Evolutionary conservation across 2,888 invertebrate species (phyloP), one percentile per base, ranked within the genome.

Genomic region (Mythimna lalbum): DNA sequence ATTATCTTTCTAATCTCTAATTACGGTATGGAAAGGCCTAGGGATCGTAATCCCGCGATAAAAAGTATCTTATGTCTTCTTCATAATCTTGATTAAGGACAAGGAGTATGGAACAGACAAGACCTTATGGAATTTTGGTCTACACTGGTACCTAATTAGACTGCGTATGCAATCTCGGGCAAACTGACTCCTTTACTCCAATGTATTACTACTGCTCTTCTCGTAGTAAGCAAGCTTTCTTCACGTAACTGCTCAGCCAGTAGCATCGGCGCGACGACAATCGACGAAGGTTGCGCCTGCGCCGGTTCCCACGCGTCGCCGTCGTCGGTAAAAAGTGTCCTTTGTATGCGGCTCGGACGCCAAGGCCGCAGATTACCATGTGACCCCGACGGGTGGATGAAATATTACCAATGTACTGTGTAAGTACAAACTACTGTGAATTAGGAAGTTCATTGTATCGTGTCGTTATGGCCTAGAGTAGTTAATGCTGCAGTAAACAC

Each of bases 261-360:
- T 79, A 73, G 82, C 82, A 82, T 79, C 79, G 59, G 49, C 39
- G 56, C 39, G 47, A 66, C 79, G 82, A 78, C 79, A 79, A 70
- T 69, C 43, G 21, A 53, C 56, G 81, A 85, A 83, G 85, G 83
- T 76, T 83, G 71, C 74, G 56, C 53, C 36, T 19, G 76, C 76
- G 81, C 66, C 21, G 72, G 68, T 85, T 84, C 85, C 76, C 86
- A 84, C 83, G 86, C 78, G 84, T 77, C 75, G 81, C 23, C 47
- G 68, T 61, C 78, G 78, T 73, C 81, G 27, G 75, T 83, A 85
- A 84, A 81, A 85, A 84, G 73, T 85, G 84, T 84, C 84, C 85
- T 84, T 83, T 84, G 84, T 85, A 76, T 83, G 66, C 71, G 73
- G 64, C 63, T 67, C 74, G 69, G 68, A 74, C 81, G 61, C 53